Base-by-base conservation (phyloP, 2,113 vertebrate genomes). In the Anguilla rostrata region DNA sequence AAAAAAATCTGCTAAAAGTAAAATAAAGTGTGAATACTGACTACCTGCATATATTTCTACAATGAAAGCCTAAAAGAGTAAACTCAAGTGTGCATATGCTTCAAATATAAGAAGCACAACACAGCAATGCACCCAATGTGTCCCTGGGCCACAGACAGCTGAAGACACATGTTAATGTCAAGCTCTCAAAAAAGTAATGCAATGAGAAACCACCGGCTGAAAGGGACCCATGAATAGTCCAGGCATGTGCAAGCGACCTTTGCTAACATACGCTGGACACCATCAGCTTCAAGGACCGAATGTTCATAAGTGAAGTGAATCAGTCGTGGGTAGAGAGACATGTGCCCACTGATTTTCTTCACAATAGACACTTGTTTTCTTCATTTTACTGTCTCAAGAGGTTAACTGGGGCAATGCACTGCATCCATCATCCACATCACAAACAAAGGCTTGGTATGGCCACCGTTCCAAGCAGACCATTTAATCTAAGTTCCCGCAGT, bases 151-250 rank as follows among this genome's bases (percentile, higher is more conserved):
- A 34, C 53, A 43, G 29, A 87, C 78, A 86, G 78, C 46, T 89
- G 39, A 85, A 85, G 86, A 89, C 83, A 57, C 86, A 87, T 87
- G 63, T 75, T 86, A 79, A 87, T 82, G 82, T 90, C 84, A 90
- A 75, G 84, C 39, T 75, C 60, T 84, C 82, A 43, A 78, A 85
- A 66, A 89, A 88, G 83, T 71, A 63, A 87, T 85, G 88, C 57
- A n/a, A 87, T 86, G 86, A 84, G 85, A 88, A 41, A 88, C 87
- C 81, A 87, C 89, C 90, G 90, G 94, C 93, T 90, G 90, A 94
- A 94, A 88, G 82, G 84, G 91, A 92, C 96, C 96, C 96, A 96
- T 96, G 97, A 96, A 97, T 97, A 98, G 97, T 91, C 91, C 87
- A 93, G 94, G 95, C 94, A 96, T 94, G 92, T 91, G 81, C 85